Evolutionary conservation across 2,797 vertebrate genomes (phyloP), one percentile per base, ranked within the genome.

Genomic region (Acanthurus tractus): DNA sequence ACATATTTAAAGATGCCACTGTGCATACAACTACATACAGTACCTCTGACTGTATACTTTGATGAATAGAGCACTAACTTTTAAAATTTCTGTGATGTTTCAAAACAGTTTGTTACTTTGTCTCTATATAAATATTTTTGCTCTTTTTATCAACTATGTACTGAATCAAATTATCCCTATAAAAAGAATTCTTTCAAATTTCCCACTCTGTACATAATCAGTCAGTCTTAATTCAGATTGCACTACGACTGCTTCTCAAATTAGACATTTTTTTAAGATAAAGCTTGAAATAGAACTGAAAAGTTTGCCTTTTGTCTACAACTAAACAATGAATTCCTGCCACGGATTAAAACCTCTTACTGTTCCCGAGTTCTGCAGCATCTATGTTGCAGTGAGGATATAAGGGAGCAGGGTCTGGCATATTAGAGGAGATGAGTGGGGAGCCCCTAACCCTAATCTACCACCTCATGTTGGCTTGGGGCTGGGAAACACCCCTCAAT

Each of bases 381-480:
- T 85, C 71, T 84, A 62, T 76, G 81, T 74, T 55, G 5, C 56
- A 73, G 66, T 48, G 52, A 75, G 64, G 78, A 83, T 66, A 67
- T 76, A 70, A 55, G 49, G 74, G 52, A 50, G 67, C 67, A 46
- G 58, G 70, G 63, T 81, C 67, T 64, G 20, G 25, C 36, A 85
- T 56, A 83, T 88, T 84, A 81, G 25, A 50, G 52, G 46, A 76
- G 78, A 86, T 83, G 82, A 79, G 63, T 54, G 70, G 71, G 77
- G 82, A 78, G 76, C 79, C 75, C 83, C 74, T 71, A 71, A 84
- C 81, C 63, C 68, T 92, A 87, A 89, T 91, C 87, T 86, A 80
- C 68, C 64, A 63, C 80, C 63, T 84, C 66, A 56, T 85, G 64
- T 77, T 79, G 83, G 59, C 67, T 82, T 34, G 72, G 68, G 75